These are phyloP conservation scores for Helicoverpa assulta DNA, from an alignment of 2,888 invertebrate genomes.

Conservation along the genomic window DNA sequence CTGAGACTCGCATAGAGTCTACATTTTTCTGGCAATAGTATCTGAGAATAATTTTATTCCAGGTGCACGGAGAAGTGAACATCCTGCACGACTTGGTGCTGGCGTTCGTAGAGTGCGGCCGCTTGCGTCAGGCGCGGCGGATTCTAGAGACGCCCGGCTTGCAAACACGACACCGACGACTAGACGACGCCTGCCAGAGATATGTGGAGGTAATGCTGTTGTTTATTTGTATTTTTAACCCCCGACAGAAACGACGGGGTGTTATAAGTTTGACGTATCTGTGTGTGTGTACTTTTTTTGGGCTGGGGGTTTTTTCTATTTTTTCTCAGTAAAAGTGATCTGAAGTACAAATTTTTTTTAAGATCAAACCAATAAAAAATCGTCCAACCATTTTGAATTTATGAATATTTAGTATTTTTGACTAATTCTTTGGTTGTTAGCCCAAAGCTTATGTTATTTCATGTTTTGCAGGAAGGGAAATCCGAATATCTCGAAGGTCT, in stretches of 20 bases:
- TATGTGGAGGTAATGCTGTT: constrained; percentile 82
- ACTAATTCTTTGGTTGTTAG: not conserved
- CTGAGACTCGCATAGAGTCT: not conserved
- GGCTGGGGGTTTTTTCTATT: too few relatives aligned
- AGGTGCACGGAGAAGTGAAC: constrained; percentile 94
- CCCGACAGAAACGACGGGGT: too few relatives aligned
- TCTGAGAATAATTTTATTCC: constrained; percentile 4
- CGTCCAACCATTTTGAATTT: too few relatives aligned
- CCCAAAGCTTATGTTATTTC: not conserved
- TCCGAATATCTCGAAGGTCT: constrained; percentile 93
- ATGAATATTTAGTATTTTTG: too few relatives aligned
- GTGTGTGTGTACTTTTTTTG: too few relatives aligned
- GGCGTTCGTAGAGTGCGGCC: constrained; percentile 95
- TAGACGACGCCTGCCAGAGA: constrained; percentile 92
- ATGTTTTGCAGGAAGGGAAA: constrained; percentile 89
- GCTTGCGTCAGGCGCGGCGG: constrained; percentile 94
- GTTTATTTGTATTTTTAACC: not conserved
- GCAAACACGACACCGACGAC: constrained; percentile 91
- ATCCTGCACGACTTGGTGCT: constrained; percentile 95
- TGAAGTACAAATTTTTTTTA: too few relatives aligned
- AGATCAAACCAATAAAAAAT: too few relatives aligned
- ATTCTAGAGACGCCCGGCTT: constrained; percentile 96
- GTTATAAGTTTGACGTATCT: too few relatives aligned
- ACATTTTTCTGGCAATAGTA: not conserved
- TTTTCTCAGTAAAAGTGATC: too few relatives aligned